A percentile compares a stretch with the other conserved stretches of the same genome.
phyloP scores from a whole-genome alignment of 2,113 vertebrate genomes.

The Hylia prasina region DNA sequence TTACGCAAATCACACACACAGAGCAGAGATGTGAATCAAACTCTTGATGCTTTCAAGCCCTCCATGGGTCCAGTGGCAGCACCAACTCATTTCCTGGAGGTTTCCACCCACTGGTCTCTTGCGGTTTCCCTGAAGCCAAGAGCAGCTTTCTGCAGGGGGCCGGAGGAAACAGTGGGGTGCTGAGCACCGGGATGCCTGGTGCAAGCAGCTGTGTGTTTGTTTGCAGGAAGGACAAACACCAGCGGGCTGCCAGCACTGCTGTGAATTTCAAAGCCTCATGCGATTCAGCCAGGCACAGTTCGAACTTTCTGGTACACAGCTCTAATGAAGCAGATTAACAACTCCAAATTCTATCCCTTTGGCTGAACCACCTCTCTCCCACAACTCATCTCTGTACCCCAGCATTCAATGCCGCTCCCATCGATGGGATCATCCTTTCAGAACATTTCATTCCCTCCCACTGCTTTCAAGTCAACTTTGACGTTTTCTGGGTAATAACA shows the following conservation, averaged over 20 bases:
- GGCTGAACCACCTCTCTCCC: neutral
- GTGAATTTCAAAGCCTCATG: conserved; percentile 56
- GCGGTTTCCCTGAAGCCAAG: neutral
- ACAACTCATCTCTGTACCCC: neutral
- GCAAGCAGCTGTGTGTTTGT: conserved; percentile 40
- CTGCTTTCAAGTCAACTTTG: neutral
- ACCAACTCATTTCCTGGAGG: neutral
- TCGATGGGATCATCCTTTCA: neutral
- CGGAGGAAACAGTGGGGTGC: neutral
- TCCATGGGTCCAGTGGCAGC: neutral
- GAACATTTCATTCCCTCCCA: neutral
- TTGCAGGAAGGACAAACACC: conserved; percentile 51
- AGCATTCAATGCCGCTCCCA: neutral
- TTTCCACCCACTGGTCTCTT: conserved; percentile 10
- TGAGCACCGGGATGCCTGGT: neutral
- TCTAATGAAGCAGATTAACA: neutral
- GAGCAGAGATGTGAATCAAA: rapidly evolving
- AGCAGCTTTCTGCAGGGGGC: neutral
- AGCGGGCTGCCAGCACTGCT: conserved; percentile 31
- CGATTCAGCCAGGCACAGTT: conserved; percentile 35
- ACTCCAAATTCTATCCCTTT: neutral
- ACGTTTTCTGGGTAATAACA: neutral
- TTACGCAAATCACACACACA: rapidly evolving
- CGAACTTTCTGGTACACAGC: conserved; percentile 29
- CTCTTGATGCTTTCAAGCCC: neutral